Evolutionary conservation across 2,113 vertebrate genomes (phyloP), one percentile per base, ranked within the genome.

Genomic region (Loxodonta africana): DNA sequence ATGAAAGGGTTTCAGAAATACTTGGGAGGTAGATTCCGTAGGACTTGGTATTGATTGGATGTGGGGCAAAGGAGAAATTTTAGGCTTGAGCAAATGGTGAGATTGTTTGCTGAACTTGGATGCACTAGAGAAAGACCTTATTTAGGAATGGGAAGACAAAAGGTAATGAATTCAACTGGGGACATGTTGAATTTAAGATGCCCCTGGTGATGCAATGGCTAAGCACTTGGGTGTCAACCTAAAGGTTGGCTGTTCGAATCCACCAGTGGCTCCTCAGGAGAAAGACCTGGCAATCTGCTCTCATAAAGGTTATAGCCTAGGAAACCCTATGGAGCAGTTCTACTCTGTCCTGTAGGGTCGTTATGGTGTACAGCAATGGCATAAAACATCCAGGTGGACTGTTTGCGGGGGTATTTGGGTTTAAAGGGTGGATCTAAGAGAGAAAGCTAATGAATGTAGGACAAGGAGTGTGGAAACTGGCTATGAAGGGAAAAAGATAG

Each of bases 1-100:
- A 23, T 85, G n/a, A 62, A 71, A 8, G 63, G 78, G 90, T 93
- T 85, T 53, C 48, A 90, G 41, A 80, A 84, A 62, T 73, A 85
- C 28, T 83, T 71, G 71, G 85, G 21, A 41, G 63, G 12, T 37
- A 53, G 63, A 65, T 48, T 69, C 20, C 12, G 1, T 69, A 67
- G 48, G 46, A 73, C 2, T 83, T 62, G 18, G 46, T 83, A 53
- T 60, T 85, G 15, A 46, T n/a, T 90, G 12, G 18, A 6, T 82
- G 7, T 1, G 26, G 10, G 53, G 5, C 5, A n/a, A 90, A 51
- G 85, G n/a, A 83, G 44, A 90, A 41, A 60, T 78, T 77, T 84
- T 57, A 69, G 28, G 60, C 46, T 46, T 41, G 21, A n/a, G 83
- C 81, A 95, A 5, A 48, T 71, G 48, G 11, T 37, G 48, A 87